phyloP scores from a whole-genome alignment of 2,113 vertebrate species.

The Illadopsis cleaveri region DNA sequence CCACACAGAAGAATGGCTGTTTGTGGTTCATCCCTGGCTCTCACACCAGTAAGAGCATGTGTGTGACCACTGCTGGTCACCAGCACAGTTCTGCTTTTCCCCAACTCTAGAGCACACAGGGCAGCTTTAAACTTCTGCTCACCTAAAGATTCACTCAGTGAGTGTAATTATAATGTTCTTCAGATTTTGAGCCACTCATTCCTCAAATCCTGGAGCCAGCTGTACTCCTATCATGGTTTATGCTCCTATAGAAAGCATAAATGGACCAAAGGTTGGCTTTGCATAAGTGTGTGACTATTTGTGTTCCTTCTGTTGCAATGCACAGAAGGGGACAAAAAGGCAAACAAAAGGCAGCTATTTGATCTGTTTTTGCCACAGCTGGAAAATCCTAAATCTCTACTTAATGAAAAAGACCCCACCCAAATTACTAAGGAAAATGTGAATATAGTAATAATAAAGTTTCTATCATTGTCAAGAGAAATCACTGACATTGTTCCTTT shows the following conservation, averaged over 20 bases:
- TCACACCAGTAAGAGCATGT: conserved; percentile 80
- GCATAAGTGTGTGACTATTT: not conserved
- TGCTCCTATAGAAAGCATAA: not conserved
- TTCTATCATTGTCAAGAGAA: not conserved
- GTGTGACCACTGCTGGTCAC: not conserved
- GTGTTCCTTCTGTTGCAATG: not conserved
- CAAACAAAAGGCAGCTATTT: not conserved
- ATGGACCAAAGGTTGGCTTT: not conserved
- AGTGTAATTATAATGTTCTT: not conserved
- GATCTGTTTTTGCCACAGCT: not conserved
- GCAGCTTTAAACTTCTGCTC: not conserved
- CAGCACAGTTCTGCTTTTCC: not conserved
- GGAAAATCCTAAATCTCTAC: not conserved
- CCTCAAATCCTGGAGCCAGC: not conserved
- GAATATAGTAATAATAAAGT: not conserved
- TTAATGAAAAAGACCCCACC: not conserved
- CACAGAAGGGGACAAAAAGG: not conserved
- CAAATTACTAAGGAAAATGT: not conserved
- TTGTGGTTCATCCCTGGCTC: conserved; percentile 96
- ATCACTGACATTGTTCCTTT: not conserved
- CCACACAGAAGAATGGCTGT: conserved; percentile 86
- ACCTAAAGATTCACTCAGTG: not conserved
- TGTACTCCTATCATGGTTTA: not conserved
- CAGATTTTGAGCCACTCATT: not conserved
- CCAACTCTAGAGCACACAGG: not conserved